These are phyloP conservation scores for Xanthia togata DNA, from an alignment of 2,888 invertebrate genomes.

Conservation along the genomic window DNA sequence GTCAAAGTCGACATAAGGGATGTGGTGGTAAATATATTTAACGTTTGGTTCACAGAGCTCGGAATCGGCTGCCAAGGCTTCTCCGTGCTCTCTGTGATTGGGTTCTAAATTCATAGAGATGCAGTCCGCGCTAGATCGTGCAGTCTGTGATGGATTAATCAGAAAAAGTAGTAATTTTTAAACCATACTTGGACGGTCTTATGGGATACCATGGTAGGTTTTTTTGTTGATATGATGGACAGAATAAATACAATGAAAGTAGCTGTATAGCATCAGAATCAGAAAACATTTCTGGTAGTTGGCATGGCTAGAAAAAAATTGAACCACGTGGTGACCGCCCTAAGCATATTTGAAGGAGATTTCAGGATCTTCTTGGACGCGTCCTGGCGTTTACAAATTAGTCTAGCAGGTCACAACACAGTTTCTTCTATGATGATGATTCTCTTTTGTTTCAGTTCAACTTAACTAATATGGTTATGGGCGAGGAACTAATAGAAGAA, in stretches of 20 bases:
- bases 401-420: neutral
- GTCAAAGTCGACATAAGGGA: slow-evolving; percentile 18
- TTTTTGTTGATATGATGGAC: neutral
- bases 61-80: too few species aligned
- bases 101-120: neutral
- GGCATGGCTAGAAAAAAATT: too few species aligned
- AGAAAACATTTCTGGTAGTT: neutral
- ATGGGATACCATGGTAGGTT: neutral
- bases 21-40: slow-evolving; percentile 31
- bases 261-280: too few species aligned
- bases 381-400: neutral
- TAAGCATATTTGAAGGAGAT: neutral
- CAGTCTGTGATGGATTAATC: neutral
- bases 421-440: neutral
- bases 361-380: neutral
- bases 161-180: neutral
- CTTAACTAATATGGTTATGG: slow-evolving; percentile 26
- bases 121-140: neutral
- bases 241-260: neutral
- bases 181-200: neutral
- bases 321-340: neutral
- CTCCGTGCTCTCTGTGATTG: neutral
- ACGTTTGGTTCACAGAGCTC: neutral
- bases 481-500: slow-evolving; percentile 1
- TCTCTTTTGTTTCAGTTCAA: slow-evolving; percentile 44